phyloP scores from a whole-genome alignment of 1,140 invertebrate species.

The Idris sp. region DNA sequence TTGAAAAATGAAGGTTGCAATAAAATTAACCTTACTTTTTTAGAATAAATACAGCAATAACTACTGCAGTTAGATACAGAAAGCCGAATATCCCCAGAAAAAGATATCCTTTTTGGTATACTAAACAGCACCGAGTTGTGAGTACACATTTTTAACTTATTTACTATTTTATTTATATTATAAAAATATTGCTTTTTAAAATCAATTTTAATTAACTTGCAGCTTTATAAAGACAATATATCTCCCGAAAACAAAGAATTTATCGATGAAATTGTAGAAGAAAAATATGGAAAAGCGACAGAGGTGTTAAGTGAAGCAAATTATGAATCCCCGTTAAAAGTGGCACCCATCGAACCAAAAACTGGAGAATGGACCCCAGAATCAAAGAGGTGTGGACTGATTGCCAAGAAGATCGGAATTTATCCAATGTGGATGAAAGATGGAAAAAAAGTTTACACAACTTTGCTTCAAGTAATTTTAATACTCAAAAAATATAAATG shows the following conservation, averaged over 20 bases:
- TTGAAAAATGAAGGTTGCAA: too few species aligned
- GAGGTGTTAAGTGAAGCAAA: slow-evolving; percentile 72
- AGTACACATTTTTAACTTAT: too few species aligned
- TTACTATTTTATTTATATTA: too few species aligned
- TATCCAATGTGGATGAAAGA: slow-evolving; percentile 95
- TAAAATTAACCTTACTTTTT: slow-evolving; percentile 36
- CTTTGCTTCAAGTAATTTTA: slow-evolving; percentile 86
- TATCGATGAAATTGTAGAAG: slow-evolving; percentile 86
- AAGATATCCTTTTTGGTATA: slow-evolving; percentile 80
- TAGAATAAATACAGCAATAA: slow-evolving; percentile 41
- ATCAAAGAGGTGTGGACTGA: slow-evolving; percentile 87
- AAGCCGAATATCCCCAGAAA: slow-evolving; percentile 71
- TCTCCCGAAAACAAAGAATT: slow-evolving; percentile 90
- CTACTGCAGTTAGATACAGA: neutral
- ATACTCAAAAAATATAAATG: neutral
- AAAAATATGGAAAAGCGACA: slow-evolving; percentile 80
- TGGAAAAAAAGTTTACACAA: slow-evolving; percentile 87
- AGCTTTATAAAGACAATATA: slow-evolving; percentile 79
- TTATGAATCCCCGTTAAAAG: slow-evolving; percentile 76
- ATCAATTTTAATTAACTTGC: slow-evolving; percentile 19
- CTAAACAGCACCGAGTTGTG: slow-evolving; percentile 78
- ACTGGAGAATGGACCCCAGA: slow-evolving; percentile 81
- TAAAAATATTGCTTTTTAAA: too few species aligned
- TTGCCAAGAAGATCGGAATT: slow-evolving; percentile 95
- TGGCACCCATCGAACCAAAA: slow-evolving; percentile 79